These are phyloP conservation scores for Microtus californicus DNA, from an alignment of 2,797 vertebrate species.

Conservation along the genomic window DNA sequence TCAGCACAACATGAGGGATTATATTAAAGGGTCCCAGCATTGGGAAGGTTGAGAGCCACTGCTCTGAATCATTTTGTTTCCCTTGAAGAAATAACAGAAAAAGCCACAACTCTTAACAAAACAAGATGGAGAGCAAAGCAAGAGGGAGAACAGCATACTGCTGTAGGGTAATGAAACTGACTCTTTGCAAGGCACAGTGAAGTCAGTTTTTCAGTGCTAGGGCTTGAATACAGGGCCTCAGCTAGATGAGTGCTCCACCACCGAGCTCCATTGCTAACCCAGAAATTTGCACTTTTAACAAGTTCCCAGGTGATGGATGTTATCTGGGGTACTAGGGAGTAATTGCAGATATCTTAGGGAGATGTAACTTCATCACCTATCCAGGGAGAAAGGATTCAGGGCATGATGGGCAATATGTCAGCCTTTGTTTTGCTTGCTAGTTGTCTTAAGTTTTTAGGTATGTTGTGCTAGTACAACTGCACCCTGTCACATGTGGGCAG, in stretches of 20 bases:
- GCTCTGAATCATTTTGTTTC: not conserved
- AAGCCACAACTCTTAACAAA: not conserved
- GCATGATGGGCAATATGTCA: not conserved
- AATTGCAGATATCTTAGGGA: conserved; percentile 31
- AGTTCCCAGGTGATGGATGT: conserved; percentile 5
- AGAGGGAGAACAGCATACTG: not conserved
- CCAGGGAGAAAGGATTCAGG: not conserved
- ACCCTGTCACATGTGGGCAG: not conserved
- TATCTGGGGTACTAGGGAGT: not conserved
- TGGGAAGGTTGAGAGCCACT: not conserved
- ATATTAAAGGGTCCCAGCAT: not conserved
- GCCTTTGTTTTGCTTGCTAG: not conserved
- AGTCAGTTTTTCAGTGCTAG: not conserved
- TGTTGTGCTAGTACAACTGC: not conserved
- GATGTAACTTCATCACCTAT: not conserved
- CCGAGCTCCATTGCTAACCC: not conserved
- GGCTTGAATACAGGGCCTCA: not conserved
- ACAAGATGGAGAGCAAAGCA: not conserved
- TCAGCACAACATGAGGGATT: not conserved
- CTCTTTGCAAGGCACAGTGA: not conserved
- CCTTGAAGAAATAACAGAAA: not conserved
- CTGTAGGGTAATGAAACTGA: not conserved
- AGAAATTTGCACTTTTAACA: conserved; percentile 41
- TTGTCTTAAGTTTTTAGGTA: conserved; percentile 24
- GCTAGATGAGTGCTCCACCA: not conserved